Evolutionary conservation across 2,888 invertebrate species (phyloP).

Genomic region (Spisula subtruncata): DNA sequence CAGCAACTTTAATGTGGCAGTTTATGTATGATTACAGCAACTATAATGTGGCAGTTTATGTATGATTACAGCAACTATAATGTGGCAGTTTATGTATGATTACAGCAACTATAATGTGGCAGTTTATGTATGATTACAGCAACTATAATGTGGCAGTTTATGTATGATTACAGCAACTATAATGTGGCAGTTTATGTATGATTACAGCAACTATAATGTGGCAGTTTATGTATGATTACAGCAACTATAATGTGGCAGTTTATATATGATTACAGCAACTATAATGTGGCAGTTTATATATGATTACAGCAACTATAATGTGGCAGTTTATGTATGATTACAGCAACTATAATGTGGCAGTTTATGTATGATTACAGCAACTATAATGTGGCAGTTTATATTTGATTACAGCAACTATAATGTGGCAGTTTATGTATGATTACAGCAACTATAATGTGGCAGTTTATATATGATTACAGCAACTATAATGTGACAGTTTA

Average conservation of each 20-base stretch:
- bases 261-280: too few species aligned
- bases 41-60: too few species aligned
- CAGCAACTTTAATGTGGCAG: conserved; percentile 87
- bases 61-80: too few species aligned
- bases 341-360: conserved; percentile 87
- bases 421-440: conserved; percentile 79
- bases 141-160: conserved; percentile 86
- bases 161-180: conserved; percentile 79
- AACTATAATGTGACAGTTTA: conserved; percentile 86
- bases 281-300: conserved; percentile 84
- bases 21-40: conserved; percentile 76
- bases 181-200: too few species aligned
- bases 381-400: too few species aligned
- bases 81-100: conserved; percentile 79
- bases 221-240: conserved; percentile 72
- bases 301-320: conserved; percentile 82
- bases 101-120: too few species aligned
- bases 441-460: too few species aligned
- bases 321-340: too few species aligned
- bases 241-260: too few species aligned
- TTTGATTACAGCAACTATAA: too few species aligned
- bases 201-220: conserved; percentile 87
- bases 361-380: conserved; percentile 76
- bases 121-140: too few species aligned
- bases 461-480: too few species aligned